phyloP scores from a whole-genome alignment of 2,113 vertebrate species.

The Piaya cayana region DNA sequence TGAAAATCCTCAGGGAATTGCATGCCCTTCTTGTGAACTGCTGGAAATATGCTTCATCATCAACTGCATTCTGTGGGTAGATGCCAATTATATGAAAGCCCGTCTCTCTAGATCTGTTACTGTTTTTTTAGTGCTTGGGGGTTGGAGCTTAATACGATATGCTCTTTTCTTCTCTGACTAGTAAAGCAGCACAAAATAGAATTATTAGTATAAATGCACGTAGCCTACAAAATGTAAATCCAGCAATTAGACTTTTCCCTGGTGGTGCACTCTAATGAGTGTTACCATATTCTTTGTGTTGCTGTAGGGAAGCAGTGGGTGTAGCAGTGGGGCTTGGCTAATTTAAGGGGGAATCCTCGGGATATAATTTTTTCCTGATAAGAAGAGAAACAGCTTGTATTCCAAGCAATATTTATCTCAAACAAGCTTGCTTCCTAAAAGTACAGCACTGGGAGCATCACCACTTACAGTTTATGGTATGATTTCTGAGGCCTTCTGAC shows the following conservation, averaged over 20 bases:
- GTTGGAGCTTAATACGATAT: slow-evolving; percentile 67
- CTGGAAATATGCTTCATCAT: slow-evolving; percentile 67
- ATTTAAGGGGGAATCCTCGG: slow-evolving; percentile 61
- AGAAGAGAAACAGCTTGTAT: slow-evolving; percentile 28
- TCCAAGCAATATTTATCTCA: slow-evolving; percentile 46
- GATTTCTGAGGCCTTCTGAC: slow-evolving; percentile 14
- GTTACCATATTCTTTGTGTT: slow-evolving; percentile 64
- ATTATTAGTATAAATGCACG: slow-evolving; percentile 71
- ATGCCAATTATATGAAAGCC: slow-evolving; percentile 68
- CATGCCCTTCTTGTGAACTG: slow-evolving; percentile 64
- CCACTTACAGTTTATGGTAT: neutral
- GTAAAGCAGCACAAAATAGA: slow-evolving; percentile 66
- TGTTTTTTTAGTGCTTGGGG: slow-evolving; percentile 53
- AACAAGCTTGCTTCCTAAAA: slow-evolving; percentile 2
- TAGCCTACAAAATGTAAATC: slow-evolving; percentile 73
- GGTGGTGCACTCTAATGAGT: slow-evolving; percentile 49
- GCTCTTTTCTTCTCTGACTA: slow-evolving; percentile 66
- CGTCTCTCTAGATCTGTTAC: slow-evolving; percentile 54
- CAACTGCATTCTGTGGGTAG: slow-evolving; percentile 43
- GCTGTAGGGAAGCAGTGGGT: slow-evolving; percentile 65
- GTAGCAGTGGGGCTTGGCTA: slow-evolving; percentile 43
- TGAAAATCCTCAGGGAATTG: slow-evolving; percentile 59
- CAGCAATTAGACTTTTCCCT: slow-evolving; percentile 68
- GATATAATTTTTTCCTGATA: slow-evolving; percentile 53
- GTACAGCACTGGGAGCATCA: neutral